phyloP scores from a whole-genome alignment of 2,888 invertebrate species.

The Tachina lurida region DNA sequence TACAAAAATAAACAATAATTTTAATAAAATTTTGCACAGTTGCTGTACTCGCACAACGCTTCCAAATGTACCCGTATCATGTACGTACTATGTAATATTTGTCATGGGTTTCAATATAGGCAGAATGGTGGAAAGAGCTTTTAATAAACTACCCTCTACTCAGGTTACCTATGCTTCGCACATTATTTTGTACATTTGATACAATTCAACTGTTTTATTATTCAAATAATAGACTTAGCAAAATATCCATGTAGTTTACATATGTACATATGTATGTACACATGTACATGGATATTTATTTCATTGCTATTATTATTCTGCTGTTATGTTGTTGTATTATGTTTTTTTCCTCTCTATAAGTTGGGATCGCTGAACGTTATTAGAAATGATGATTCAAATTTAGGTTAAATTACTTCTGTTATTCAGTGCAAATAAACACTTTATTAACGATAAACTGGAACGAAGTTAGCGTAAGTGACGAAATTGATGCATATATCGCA shows the following conservation, averaged over 20 bases:
- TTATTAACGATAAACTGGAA: no score
- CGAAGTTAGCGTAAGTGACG: no score
- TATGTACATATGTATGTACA: no score
- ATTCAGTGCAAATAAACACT: no score
- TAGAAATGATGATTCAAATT: not conserved
- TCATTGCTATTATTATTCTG: slow-evolving; percentile 25
- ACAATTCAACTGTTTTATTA: slow-evolving; percentile 44
- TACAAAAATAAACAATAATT: not conserved
- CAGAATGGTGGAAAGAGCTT: slow-evolving; percentile 22
- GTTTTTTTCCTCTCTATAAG: not conserved
- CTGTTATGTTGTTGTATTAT: not conserved
- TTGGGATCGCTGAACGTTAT: slow-evolving; percentile 5
- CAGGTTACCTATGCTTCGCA: slow-evolving; percentile 17
- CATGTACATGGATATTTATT: not conserved
- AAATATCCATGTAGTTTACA: slow-evolving; percentile 12
- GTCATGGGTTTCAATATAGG: slow-evolving; percentile 26
- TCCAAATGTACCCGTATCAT: not conserved
- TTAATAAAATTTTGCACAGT: not conserved
- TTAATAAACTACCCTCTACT: slow-evolving; percentile 27
- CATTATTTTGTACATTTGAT: slow-evolving; percentile 25
- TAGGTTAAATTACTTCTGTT: slow-evolving; percentile 6
- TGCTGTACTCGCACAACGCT: not conserved
- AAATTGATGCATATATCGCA: no score
- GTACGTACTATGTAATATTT: not conserved
- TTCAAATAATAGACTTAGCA: slow-evolving; percentile 32